These are phyloP conservation scores for Cervus canadensis DNA, from an alignment of 2,113 vertebrate species.

Conservation along the genomic window DNA sequence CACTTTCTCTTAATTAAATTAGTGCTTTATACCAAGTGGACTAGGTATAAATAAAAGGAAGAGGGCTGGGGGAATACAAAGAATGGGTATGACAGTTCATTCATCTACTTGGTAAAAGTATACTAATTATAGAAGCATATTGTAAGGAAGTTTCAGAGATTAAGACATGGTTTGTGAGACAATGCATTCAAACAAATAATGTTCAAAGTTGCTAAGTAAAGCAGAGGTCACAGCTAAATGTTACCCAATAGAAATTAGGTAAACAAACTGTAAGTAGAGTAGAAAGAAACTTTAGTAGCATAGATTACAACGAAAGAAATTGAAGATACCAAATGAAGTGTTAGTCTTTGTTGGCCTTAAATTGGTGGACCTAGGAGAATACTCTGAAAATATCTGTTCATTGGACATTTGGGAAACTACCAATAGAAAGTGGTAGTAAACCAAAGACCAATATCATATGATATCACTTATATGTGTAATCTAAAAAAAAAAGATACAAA, in stretches of 20 bases:
- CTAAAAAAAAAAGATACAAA: background rate
- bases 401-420: background rate
- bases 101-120: background rate
- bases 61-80: background rate
- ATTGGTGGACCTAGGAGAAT: background rate
- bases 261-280: background rate
- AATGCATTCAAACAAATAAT: background rate
- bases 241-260: background rate
- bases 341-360: constrained; percentile 22
- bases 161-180: background rate
- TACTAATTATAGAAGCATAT: background rate
- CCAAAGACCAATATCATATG: background rate
- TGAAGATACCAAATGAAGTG: background rate
- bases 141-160: background rate
- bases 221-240: background rate
- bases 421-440: background rate
- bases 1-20: background rate
- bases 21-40: background rate
- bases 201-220: background rate
- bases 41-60: background rate
- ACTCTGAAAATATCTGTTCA: constrained; percentile 4
- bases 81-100: background rate
- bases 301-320: background rate
- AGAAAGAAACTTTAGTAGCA: background rate
- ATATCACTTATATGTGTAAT: background rate